Evolutionary conservation across 2,113 vertebrate genomes (phyloP).

Genomic region (Vanacampus margaritifer): DNA sequence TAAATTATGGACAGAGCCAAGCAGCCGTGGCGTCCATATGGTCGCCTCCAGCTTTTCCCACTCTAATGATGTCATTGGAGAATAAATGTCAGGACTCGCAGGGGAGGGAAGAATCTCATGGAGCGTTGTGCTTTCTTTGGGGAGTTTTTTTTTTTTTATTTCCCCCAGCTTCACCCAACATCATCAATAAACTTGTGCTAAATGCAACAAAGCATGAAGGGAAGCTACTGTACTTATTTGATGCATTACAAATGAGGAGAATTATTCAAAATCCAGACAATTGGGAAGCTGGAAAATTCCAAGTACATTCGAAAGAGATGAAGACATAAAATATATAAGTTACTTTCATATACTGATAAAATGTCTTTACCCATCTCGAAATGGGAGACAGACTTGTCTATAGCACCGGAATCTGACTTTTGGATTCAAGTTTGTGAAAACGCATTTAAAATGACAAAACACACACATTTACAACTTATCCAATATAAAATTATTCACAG

Average conservation of each 20-base stretch:
- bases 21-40: conserved; percentile 60
- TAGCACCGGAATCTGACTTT: too few relatives aligned
- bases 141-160: conserved; percentile 13
- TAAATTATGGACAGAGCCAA: conserved; percentile 49
- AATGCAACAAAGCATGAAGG: conserved; percentile 10
- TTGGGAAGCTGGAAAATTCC: background rate
- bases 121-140: conserved; percentile 15
- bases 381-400: too few relatives aligned
- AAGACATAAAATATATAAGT: too few relatives aligned
- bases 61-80: conserved; percentile 59
- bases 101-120: conserved; percentile 21
- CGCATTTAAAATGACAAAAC: too few relatives aligned
- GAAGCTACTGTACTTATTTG: background rate
- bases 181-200: conserved; percentile 11
- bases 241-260: conserved; percentile 1
- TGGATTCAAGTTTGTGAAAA: too few relatives aligned
- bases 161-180: background rate
- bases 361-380: too few relatives aligned
- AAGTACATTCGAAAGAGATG: background rate
- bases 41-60: conserved; percentile 45
- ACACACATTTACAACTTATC: too few relatives aligned
- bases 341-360: too few relatives aligned
- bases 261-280: background rate
- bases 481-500: too few relatives aligned
- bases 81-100: conserved; percentile 49